A percentile compares a stretch with the other conserved stretches of the same genome.
Evolutionary conservation across 2,797 vertebrate species (phyloP).

Genomic region (Agapornis canus): DNA sequence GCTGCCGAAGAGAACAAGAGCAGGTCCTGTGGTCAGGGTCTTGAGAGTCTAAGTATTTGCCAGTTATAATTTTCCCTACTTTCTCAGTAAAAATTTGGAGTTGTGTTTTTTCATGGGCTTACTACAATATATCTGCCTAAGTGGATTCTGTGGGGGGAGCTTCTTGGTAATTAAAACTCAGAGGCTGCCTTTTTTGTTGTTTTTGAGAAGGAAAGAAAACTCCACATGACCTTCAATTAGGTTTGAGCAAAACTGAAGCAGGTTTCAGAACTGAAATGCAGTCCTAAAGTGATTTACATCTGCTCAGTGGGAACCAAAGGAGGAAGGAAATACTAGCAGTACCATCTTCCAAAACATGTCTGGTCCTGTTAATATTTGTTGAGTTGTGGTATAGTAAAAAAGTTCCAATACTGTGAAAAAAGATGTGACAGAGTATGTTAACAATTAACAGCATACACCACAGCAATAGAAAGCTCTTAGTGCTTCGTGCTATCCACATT

Average conservation of each 20-base stretch:
- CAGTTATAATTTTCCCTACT: conserved; percentile 12
- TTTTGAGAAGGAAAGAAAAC: conserved; percentile 10
- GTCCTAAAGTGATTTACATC: conserved; percentile 52
- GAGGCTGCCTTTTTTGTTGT: not conserved
- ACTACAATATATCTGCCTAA: not conserved
- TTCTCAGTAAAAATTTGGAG: not conserved
- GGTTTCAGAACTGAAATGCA: conserved; percentile 43
- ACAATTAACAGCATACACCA: conserved; percentile 60
- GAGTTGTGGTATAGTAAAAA: conserved; percentile 55
- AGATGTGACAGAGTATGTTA: conserved; percentile 59
- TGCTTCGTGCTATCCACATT: conserved; percentile 37
- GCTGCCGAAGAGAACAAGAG: not conserved
- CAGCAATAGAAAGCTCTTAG: conserved; percentile 50
- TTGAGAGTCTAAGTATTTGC: conserved; percentile 10
- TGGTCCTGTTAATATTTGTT: conserved; percentile 55
- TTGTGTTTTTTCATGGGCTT: not conserved
- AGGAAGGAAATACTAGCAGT: conserved; percentile 43
- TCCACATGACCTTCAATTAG: conserved; percentile 35
- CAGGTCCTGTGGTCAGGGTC: not conserved
- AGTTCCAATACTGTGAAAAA: conserved; percentile 47
- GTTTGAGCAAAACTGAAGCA: conserved; percentile 57
- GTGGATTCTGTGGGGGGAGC: not conserved
- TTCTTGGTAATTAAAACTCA: conserved; percentile 29
- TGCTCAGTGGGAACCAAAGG: conserved; percentile 56
- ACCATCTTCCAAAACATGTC: conserved; percentile 51